Evolutionary conservation across 2,797 vertebrate species (phyloP).

Genomic region (Sebastes steindachneri): DNA sequence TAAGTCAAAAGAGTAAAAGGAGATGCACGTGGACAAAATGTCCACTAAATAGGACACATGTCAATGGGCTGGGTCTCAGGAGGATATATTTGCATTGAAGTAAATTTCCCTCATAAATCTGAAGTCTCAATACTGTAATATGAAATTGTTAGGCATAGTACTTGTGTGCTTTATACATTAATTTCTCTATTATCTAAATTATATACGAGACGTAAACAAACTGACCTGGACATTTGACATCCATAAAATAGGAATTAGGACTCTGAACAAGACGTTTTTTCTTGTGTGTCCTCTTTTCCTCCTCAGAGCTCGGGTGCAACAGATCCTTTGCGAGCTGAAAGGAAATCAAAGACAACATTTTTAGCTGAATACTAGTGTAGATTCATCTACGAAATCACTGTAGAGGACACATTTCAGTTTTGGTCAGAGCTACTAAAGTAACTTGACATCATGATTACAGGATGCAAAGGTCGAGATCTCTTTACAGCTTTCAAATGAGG

Average conservation of each 20-base stretch:
- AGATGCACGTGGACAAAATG: too few species aligned
- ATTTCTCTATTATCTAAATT: too few species aligned
- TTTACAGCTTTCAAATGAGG: not conserved
- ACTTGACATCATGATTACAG: not conserved
- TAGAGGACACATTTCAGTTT: not conserved
- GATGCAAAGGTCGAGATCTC: not conserved
- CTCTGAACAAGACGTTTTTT: constrained; percentile 93
- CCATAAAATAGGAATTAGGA: constrained; percentile 95
- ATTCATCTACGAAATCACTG: rapidly evolving
- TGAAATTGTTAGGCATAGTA: not conserved
- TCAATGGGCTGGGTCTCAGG: too few species aligned
- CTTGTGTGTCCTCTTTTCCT: constrained; percentile 91
- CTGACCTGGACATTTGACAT: constrained; percentile 92
- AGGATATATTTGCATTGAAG: too few species aligned
- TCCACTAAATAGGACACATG: too few species aligned
- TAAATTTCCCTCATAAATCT: too few species aligned
- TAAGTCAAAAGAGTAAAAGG: too few species aligned
- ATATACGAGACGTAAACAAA: not conserved
- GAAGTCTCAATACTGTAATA: too few species aligned
- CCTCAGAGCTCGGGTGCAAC: constrained; percentile 88
- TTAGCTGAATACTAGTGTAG: rapidly evolving
- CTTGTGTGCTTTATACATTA: not conserved
- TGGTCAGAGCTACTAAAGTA: too few species aligned
- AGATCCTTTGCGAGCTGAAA: constrained; percentile 90
- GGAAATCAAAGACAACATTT: not conserved